Base-by-base conservation (phyloP, 2,113 vertebrate species). In the Mesitornis unicolor region DNA sequence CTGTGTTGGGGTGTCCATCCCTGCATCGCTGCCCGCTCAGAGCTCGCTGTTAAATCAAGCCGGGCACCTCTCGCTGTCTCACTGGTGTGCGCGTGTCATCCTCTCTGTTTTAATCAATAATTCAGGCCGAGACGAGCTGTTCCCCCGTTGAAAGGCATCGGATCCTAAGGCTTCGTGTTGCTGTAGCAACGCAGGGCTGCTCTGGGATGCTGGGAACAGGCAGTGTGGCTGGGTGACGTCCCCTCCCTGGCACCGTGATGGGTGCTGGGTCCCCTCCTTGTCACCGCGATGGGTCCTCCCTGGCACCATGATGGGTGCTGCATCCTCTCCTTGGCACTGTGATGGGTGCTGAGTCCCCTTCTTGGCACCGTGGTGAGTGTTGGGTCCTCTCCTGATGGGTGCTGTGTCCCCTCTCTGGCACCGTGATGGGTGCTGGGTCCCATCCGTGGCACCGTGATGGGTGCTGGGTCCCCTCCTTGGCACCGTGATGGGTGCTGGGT, bases 31-130 rank as follows among this genome's bases (percentile, higher is more conserved):
- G 1, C 4, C 69, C 21, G 1, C 74, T 68, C 2, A 26, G 79
- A 81, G 61, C 60, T 29, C 6, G 31, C 60, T 69, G 69, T 38
- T 42, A 82, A 91, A 91, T 74, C 82, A 12, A 65, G 56, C 75
- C 8, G 45, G 74, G 89, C 80, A 67, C 87, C 93, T 93, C 90
- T 88, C 13, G 6, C 47, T 5, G 1, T 67, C 87, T 70, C 74
- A 21, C 65, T 51, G 16, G 85, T 9, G 53, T 7, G 56, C 16
- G 6, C 84, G 63, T 94, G 95, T 89, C 90, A 78, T 65, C 88
- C 87, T 90, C 91, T 70, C 74, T 48, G 92, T 84, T 95, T 73
- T 90, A 95, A 97, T 97, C 95, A 94, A 96, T 97, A 96, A 97
- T 95, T 96, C 97, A 97, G 94, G 60, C 85, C 3, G 3, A 96